Evolutionary conservation across 1,140 invertebrate genomes (phyloP).

Genomic region (Metopolophium dirhodum): DNA sequence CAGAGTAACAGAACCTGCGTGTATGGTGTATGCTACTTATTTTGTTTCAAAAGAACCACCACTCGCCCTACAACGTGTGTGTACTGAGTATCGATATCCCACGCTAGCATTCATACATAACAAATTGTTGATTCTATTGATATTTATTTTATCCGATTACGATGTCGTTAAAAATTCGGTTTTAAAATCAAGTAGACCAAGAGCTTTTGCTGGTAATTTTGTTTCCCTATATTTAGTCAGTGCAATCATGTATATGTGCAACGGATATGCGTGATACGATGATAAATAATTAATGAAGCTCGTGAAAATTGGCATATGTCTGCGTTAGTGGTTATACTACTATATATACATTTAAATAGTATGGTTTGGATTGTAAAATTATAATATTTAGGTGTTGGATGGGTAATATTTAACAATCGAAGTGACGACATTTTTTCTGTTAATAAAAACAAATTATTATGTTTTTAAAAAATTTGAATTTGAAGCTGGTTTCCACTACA

Average conservation of each 20-base stretch:
- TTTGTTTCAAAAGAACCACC: background rate
- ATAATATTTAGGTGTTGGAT: background rate
- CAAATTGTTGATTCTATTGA: too few species aligned
- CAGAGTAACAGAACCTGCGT: background rate
- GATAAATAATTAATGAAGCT: background rate
- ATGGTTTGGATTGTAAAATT: background rate
- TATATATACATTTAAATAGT: background rate
- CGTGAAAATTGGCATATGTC: background rate
- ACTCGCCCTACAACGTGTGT: background rate
- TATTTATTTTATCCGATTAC: too few species aligned
- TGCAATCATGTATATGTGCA: background rate
- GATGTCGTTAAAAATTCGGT: too few species aligned
- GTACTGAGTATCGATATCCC: background rate
- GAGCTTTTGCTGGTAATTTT: too few species aligned
- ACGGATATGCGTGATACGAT: background rate
- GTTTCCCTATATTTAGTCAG: too few species aligned
- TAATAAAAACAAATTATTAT: background rate
- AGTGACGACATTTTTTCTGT: too few species aligned
- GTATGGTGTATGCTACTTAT: background rate
- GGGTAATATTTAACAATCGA: background rate
- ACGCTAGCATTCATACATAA: too few species aligned
- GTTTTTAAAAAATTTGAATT: background rate
- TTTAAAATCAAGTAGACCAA: too few species aligned
- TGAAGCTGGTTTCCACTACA: background rate
- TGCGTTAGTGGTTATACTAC: background rate